Conservation (phyloP, 2,113 vertebrate genomes). For the Sialia sialis region DNA sequence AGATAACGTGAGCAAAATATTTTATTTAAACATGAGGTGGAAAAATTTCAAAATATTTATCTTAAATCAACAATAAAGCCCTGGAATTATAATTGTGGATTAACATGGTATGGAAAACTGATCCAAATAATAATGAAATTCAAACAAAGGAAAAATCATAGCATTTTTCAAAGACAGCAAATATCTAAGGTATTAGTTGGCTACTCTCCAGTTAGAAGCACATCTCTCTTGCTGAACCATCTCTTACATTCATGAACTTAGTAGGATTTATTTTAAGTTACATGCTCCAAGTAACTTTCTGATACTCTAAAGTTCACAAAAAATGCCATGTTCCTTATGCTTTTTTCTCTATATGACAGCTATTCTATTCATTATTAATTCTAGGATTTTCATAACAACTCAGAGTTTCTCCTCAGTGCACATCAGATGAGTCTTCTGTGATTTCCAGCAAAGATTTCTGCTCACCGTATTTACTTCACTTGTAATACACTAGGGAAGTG, state of each 20-base stretch:
- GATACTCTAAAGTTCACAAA: not conserved
- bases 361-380: not conserved
- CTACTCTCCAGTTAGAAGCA: not conserved
- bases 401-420: not conserved
- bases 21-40: not conserved
- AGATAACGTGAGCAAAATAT: not conserved
- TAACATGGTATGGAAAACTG: not conserved
- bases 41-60: not conserved
- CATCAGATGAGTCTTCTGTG: not conserved
- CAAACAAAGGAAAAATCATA: not conserved
- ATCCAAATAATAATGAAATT: not conserved
- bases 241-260: not conserved
- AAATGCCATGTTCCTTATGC: not conserved
- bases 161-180: not conserved
- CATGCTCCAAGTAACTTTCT: not conserved
- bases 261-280: not conserved
- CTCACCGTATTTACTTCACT: not conserved
- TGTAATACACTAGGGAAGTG: not conserved
- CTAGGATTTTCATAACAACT: not conserved
- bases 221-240: not conserved
- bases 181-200: not conserved
- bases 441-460: not conserved
- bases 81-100: not conserved
- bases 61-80: not conserved
- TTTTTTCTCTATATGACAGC: not conserved